These are phyloP conservation scores for Formicarius rufipectus DNA, from an alignment of 2,113 vertebrate genomes.

Conservation along the genomic window DNA sequence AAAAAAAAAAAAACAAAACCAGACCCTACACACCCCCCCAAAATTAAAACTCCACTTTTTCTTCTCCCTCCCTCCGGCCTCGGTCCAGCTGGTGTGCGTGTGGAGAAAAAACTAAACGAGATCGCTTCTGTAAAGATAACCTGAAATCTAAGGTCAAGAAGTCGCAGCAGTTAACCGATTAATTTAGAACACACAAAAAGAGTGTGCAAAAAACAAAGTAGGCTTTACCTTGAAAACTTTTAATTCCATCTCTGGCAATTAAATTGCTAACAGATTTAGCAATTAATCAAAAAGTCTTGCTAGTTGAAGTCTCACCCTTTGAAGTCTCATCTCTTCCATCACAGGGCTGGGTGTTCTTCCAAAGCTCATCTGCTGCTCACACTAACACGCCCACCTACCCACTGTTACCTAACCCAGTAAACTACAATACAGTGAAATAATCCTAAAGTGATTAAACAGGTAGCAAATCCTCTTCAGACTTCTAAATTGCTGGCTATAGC, in stretches of 20 bases:
- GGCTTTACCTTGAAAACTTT: neutral
- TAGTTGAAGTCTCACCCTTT: too few relatives aligned
- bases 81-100: too few relatives aligned
- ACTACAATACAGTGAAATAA: neutral
- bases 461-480: accelerated
- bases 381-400: neutral
- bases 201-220: too few relatives aligned
- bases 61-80: too few relatives aligned
- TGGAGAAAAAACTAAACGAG: neutral
- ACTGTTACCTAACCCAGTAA: neutral
- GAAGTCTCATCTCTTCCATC: too few relatives aligned
- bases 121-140: neutral
- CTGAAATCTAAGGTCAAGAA: neutral
- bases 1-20: too few relatives aligned
- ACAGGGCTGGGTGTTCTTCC: neutral
- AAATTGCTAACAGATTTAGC: neutral
- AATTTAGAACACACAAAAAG: neutral
- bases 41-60: too few relatives aligned
- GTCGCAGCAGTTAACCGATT: too few relatives aligned
- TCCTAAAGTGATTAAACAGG: accelerated
- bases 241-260: neutral
- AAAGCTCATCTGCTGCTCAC: too few relatives aligned
- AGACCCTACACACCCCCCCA: too few relatives aligned
- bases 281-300: too few relatives aligned
- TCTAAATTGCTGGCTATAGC: accelerated